Conservation (phyloP, 1,140 invertebrate species). For the Orchesella cincta region DNA sequence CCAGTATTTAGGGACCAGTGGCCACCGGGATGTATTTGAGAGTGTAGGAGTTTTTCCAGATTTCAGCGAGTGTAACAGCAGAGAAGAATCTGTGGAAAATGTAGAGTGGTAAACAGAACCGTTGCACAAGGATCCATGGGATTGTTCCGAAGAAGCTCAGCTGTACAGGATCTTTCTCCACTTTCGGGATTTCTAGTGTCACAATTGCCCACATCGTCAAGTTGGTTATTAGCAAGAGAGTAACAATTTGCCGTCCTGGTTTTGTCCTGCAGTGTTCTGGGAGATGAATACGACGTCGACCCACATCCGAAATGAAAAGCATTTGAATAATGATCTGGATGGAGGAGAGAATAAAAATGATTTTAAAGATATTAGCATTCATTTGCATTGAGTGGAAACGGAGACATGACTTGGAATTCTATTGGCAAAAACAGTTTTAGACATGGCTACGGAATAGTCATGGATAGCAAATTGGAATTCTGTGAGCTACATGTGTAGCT, state of each 20-base stretch:
- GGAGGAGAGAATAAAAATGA: slow-evolving; percentile 18
- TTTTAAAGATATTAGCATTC: background rate
- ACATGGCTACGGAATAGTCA: too few relatives aligned
- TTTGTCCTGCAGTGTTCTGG: slow-evolving; percentile 89
- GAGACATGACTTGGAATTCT: too few relatives aligned
- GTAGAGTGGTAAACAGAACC: slow-evolving; percentile 88
- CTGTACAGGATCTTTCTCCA: slow-evolving; percentile 60
- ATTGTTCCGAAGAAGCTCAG: slow-evolving; percentile 90
- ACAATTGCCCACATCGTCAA: slow-evolving; percentile 93
- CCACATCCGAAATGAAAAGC: slow-evolving; percentile 92
- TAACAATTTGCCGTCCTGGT: slow-evolving; percentile 91
- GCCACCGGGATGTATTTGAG: slow-evolving; percentile 51
- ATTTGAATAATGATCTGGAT: slow-evolving; percentile 83
- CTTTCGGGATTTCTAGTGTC: slow-evolving; percentile 79
- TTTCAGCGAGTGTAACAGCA: slow-evolving; percentile 92
- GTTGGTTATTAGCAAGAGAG: slow-evolving; percentile 91
- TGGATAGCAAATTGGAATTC: too few relatives aligned
- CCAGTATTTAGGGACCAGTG: slow-evolving; percentile 25
- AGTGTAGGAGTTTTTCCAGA: slow-evolving; percentile 96
- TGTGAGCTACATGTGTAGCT: too few relatives aligned
- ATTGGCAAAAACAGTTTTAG: too few relatives aligned
- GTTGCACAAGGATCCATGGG: slow-evolving; percentile 90
- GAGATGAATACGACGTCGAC: slow-evolving; percentile 81
- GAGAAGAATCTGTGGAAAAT: slow-evolving; percentile 98
- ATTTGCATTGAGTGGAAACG: too few relatives aligned